phyloP scores from a whole-genome alignment of 1,140 invertebrate species.

The Pseudomyrmex sp. region DNA sequence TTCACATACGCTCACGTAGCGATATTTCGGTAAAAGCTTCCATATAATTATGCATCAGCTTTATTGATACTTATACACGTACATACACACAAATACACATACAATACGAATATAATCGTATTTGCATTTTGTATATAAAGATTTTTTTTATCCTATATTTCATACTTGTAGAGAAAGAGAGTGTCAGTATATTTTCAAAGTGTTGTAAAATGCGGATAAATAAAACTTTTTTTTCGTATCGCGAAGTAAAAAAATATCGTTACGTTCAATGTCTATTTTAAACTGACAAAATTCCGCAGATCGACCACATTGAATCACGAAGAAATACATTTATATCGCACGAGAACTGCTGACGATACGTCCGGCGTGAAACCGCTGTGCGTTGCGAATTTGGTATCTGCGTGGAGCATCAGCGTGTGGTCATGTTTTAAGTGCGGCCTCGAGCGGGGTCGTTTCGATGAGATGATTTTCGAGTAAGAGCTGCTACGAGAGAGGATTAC shows the following conservation, averaged over 20 bases:
- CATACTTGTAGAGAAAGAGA: no score
- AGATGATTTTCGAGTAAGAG: conserved; percentile 18
- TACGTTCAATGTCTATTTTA: neutral
- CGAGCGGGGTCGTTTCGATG: conserved; percentile 18
- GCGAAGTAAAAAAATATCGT: conserved; percentile 3
- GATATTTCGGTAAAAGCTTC: neutral
- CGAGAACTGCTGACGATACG: conserved; percentile 5
- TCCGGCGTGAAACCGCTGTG: neutral
- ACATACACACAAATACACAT: no score
- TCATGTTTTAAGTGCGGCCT: conserved; percentile 27
- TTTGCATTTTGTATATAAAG: no score
- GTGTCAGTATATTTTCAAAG: neutral
- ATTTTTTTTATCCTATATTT: no score
- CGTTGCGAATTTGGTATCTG: conserved; percentile 13
- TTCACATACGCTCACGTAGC: conserved; percentile 10
- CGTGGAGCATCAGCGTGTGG: neutral
- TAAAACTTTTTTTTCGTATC: neutral
- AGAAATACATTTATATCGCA: neutral
- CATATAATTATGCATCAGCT: neutral
- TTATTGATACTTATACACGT: neutral
- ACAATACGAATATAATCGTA: no score
- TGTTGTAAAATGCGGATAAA: neutral
- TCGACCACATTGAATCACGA: neutral
- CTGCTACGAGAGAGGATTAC: neutral
- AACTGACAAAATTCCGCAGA: neutral